A percentile compares a stretch with the other conserved stretches of the same genome.
phyloP scores from a whole-genome alignment of 37 sponge, comb jelly and placozoan species.

The Oscarella lobularis region DNA sequence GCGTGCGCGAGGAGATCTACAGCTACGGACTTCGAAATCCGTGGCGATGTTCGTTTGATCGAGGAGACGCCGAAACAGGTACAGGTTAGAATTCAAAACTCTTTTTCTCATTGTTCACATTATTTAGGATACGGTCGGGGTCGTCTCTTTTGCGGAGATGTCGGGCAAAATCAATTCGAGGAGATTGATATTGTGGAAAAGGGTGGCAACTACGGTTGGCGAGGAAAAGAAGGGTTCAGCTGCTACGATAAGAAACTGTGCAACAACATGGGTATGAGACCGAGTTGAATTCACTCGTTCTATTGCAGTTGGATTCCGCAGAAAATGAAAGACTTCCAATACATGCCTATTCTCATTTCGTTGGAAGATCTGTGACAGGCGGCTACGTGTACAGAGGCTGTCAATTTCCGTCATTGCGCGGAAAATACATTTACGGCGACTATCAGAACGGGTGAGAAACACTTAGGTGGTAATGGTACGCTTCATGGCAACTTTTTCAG shows the following conservation, averaged over 20 bases:
- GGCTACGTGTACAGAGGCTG: slow-evolving; percentile 67
- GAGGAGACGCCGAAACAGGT: slow-evolving; percentile 43
- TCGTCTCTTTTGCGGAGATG: slow-evolving; percentile 62
- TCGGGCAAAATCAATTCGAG: slow-evolving; percentile 48
- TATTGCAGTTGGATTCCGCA: too few relatives aligned
- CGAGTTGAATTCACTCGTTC: too few relatives aligned
- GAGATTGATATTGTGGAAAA: slow-evolving; percentile 55
- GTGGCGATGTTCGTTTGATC: slow-evolving; percentile 70
- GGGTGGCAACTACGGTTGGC: slow-evolving; percentile 66
- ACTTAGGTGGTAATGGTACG: too few relatives aligned
- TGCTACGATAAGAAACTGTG: slow-evolving; percentile 12
- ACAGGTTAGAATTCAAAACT: too few relatives aligned
- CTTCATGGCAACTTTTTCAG: too few relatives aligned
- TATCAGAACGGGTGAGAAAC: slow-evolving; percentile 43
- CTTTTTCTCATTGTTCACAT: too few relatives aligned
- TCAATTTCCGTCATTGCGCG: slow-evolving; percentile 40
- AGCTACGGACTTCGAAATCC: slow-evolving; percentile 65
- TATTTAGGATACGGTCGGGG: slow-evolving; percentile 38
- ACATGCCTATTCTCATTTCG: slow-evolving; percentile 29
- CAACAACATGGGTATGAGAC: too few relatives aligned
- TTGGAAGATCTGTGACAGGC: slow-evolving; percentile 53
- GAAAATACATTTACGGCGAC: slow-evolving; percentile 57
- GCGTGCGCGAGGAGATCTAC: slow-evolving; percentile 37
- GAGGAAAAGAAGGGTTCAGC: slow-evolving; percentile 36
- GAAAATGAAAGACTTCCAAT: too few relatives aligned